Conservation (phyloP, 2,797 vertebrate genomes). For the Huso huso region DNA sequence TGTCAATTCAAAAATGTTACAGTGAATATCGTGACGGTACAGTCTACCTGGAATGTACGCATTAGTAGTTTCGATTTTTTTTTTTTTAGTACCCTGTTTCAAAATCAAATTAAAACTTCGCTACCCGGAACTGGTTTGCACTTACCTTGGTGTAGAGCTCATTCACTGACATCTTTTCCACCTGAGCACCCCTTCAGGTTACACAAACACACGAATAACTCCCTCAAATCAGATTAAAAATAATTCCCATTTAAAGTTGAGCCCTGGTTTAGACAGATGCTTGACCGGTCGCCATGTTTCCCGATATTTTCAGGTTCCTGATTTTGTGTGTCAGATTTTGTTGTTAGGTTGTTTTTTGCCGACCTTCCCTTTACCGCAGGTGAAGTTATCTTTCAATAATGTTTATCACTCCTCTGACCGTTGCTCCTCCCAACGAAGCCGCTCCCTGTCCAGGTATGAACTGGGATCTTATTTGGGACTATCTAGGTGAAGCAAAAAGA, state of each 20-base stretch:
- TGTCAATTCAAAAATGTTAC: no score
- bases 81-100: no score
- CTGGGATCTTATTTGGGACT: background rate
- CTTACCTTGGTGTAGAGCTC: constrained; percentile 81
- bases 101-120: constrained; percentile 1
- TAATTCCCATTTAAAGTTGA: constrained; percentile 18
- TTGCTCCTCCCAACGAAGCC: constrained; percentile 25
- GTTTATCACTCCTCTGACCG: constrained; percentile 1
- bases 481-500: background rate
- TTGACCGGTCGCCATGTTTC: constrained; percentile 23
- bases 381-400: constrained; percentile 20
- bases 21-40: background rate
- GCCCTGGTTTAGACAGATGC: constrained; percentile 12
- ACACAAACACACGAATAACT: constrained; percentile 19
- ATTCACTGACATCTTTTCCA: constrained; percentile 62
- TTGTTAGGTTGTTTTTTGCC: background rate
- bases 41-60: background rate
- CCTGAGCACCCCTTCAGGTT: background rate
- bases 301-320: constrained; percentile 2
- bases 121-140: background rate
- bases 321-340: constrained; percentile 2
- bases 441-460: constrained; percentile 49
- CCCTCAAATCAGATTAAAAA: constrained; percentile 10
- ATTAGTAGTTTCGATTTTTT: no score
- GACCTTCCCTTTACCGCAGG: constrained; percentile 30